These are phyloP conservation scores for Leptinotarsa rubiginosa DNA, from an alignment of 2,888 invertebrate species.

Conservation along the genomic window DNA sequence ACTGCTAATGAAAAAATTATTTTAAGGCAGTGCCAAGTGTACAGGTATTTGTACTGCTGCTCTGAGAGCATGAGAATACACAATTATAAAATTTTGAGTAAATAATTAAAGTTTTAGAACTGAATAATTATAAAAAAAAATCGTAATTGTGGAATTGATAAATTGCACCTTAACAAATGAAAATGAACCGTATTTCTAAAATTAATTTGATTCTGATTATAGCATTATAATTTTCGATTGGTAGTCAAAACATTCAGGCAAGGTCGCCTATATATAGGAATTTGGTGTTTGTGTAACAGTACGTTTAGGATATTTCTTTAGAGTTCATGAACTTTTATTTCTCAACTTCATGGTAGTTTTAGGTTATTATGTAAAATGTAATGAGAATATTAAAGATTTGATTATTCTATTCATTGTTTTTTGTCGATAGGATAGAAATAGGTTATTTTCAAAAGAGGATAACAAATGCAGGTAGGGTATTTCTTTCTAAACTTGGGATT, in stretches of 20 bases:
- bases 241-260: not conserved
- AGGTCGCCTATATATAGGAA: not conserved
- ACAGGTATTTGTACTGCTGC: constrained; percentile 31
- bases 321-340: not conserved
- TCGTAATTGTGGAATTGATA: not conserved
- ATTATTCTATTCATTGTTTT: constrained; percentile 43
- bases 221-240: no score
- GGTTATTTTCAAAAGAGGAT: not conserved
- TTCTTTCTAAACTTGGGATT: not conserved
- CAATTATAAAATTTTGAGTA: no score
- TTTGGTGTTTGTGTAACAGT: constrained; percentile 5
- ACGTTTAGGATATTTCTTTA: not conserved
- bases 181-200: not conserved
- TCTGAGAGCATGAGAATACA: not conserved
- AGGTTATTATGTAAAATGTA: constrained; percentile 46
- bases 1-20: constrained; percentile 38
- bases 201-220: no score
- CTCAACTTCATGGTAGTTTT: constrained; percentile 42
- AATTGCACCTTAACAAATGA: not conserved
- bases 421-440: constrained; percentile 34
- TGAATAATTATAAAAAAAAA: not conserved
- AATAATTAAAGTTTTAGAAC: not conserved
- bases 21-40: constrained; percentile 50
- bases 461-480: constrained; percentile 9
- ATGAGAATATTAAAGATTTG: constrained; percentile 46